Base-by-base conservation (phyloP, 30 jellyfish, hydroid and myxozoan genomes). In the Hydractinia echinata region DNA sequence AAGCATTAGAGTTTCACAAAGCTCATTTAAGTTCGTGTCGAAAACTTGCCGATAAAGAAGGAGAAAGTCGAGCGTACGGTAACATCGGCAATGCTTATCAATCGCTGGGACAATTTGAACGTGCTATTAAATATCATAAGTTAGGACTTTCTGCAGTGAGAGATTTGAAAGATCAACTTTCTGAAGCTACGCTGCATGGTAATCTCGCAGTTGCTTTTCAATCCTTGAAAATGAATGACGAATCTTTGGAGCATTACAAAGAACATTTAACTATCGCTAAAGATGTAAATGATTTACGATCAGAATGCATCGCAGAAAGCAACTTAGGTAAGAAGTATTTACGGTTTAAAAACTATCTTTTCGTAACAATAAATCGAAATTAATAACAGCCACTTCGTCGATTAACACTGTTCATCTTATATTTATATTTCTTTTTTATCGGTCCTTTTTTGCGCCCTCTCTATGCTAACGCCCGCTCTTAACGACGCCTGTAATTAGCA, bases 11-110 rank as follows among this genome's bases (percentile, higher is more conserved):
- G 20, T 85, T 67, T 68, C 99, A 93, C 54, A 93, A 93, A 71
- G 87, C 85, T 48, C 96, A 93, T 80, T 84, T 93, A 51, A 82
- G 69, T 10, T 83, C 85, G 14, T 87, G 95, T 61, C 55, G 94
- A 55, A 95, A 87, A 48, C 77, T 93, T 20, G 73, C 87, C 19
- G 99, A 93, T 76, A 87, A 87, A 79, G 99, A 93, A 50, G 99
- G 99, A 10, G 95, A 93, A 85, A 83, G 94, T 19, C 72, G 95
- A 60, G 99, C 99, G 9, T 87, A 93, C 69, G 99, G 99, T n/a
- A 93, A 93, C 68, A 93, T 93, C 53, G 99, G 99, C 10, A 87
- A 93, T 71, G 96, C 96, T 5, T 93, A 87, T 74, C 99, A 93
- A 50, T 82, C 95, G 39, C 79, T 87, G 77, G 95, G 95, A 39